Conservation (phyloP, 2,888 invertebrate species). For the Achlya flavicornis region DNA sequence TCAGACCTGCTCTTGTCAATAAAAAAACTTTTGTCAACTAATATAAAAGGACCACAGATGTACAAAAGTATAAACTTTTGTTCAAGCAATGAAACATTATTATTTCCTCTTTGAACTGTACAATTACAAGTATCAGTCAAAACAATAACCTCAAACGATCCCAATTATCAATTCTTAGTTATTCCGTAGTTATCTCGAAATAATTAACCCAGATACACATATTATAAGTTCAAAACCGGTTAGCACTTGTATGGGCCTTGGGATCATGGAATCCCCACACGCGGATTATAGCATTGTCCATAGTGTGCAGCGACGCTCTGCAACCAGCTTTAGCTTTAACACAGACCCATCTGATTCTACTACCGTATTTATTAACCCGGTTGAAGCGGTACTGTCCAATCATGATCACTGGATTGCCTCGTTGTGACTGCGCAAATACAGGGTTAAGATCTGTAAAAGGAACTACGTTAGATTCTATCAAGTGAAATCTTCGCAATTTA, state of each 20-base stretch:
- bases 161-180: neutral
- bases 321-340: constrained; percentile 79
- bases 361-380: constrained; percentile 76
- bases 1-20: neutral
- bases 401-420: constrained; percentile 79
- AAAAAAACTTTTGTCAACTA: no score
- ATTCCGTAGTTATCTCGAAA: neutral
- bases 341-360: constrained; percentile 76
- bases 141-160: neutral
- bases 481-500: no score
- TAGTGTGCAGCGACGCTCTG: constrained; percentile 74
- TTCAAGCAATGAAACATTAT: neutral
- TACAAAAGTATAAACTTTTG: no score
- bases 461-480: neutral
- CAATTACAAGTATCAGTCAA: neutral
- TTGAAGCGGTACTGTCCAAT: constrained; percentile 79
- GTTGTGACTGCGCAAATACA: constrained; percentile 75
- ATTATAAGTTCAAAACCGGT: constrained; percentile 61
- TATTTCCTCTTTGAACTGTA: neutral
- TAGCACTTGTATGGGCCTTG: constrained; percentile 73
- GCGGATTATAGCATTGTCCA: constrained; percentile 77
- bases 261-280: constrained; percentile 80
- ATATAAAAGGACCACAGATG: no score
- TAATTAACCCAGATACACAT: constrained; percentile 12
- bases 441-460: constrained; percentile 73